These are phyloP conservation scores for Tapirus indicus DNA, from an alignment of 2,797 vertebrate species.

Conservation along the genomic window DNA sequence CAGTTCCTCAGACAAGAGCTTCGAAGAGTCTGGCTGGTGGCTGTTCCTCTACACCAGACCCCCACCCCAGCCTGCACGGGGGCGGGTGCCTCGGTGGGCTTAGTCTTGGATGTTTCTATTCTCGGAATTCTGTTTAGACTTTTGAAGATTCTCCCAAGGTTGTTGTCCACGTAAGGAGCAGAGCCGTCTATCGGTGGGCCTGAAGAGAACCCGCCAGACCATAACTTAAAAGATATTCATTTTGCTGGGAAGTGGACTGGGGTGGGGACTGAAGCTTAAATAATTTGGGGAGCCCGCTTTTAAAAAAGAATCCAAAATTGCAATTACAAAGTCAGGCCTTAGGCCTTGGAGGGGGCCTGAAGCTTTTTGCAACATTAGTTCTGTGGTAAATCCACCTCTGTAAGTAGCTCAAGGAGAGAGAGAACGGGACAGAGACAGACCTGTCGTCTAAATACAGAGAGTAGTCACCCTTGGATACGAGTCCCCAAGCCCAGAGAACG, in stretches of 20 bases:
- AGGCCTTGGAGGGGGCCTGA: neutral
- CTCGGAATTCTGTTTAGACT: too few species aligned
- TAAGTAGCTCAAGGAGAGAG: neutral
- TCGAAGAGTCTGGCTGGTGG: neutral
- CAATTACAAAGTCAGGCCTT: neutral
- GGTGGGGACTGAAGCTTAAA: neutral
- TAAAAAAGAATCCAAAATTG: neutral
- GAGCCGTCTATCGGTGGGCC: neutral
- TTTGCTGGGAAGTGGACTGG: neutral
- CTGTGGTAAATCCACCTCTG: accelerated
- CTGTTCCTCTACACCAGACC: neutral
- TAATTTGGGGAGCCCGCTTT: neutral
- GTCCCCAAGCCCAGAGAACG: neutral
- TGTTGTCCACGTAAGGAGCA: neutral
- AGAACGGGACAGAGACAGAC: neutral
- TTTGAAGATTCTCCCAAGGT: too few species aligned
- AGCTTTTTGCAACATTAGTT: neutral
- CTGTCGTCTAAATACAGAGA: neutral
- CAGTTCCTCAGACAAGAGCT: neutral
- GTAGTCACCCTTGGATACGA: neutral
- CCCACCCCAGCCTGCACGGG: too few species aligned
- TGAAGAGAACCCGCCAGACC: neutral
- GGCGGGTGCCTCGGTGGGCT: neutral
- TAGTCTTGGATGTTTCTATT: neutral
- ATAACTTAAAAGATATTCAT: too few species aligned